Base-by-base conservation (phyloP, 2,888 invertebrate species). In the Athalia rosae region DNA sequence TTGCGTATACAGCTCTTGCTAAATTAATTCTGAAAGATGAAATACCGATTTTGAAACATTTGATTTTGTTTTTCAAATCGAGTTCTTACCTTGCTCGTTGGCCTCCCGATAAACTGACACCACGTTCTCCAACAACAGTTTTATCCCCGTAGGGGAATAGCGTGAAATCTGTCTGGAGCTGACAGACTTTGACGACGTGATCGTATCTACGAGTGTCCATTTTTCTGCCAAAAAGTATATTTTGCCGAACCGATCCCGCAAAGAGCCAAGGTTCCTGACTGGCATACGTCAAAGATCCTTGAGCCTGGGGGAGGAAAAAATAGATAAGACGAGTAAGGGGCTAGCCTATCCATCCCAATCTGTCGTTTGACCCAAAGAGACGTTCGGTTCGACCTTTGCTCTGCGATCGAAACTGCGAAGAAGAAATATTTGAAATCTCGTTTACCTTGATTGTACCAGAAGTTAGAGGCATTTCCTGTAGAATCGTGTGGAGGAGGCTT, bases 231-330 rank as follows among this genome's bases (percentile, higher is more conserved):
- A 99, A 99, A 1, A 98, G 89, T 81, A 99, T 97, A 89, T 99
- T 99, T 85, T 98, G 97, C 9, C 96, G 92, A 0, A 99, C 94
- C 79, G 96, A 95, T 86, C 93, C 95, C 76, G 94, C 94, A 86
- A 95, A 95, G 0, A 95, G 89, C 97, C 98, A 98, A 0, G 98
- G 95, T 86, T 97, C 95, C 89, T 97, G 97, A 63, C 96, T 94
- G 0, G 96, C 95, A 86, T 97, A 98, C 0, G 94, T 94, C 0
- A 95, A 91, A 3, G 91, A 92, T 4, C 97, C 97, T 8, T 92
- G 93, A 9, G 96, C 91, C 80, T 91, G 63, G 3, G 0, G 43
- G 28, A 2, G 2, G 28, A 28, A 28, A 28, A 28, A 28, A 28
- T 28, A 28, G 28, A 28, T 28, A 28, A 28, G 28, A 28, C 28